These are phyloP conservation scores for Acromyrmex heyeri DNA, from an alignment of 1,140 invertebrate genomes.

Conservation along the genomic window DNA sequence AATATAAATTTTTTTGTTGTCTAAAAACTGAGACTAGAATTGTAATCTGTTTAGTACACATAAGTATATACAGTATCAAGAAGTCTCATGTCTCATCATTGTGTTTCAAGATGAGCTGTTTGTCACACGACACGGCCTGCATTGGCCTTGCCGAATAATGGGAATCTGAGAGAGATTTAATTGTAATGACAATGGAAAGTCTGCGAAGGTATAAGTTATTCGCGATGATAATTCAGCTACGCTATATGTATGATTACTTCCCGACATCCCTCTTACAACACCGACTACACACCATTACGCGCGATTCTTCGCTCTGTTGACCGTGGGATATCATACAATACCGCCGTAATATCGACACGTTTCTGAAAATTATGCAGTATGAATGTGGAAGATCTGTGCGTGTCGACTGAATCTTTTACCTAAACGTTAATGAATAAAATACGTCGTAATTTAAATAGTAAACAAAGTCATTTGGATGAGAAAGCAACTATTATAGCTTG, in stretches of 20 bases:
- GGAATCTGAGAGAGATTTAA: neutral
- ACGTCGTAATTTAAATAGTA: neutral
- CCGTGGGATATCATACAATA: slow-evolving; percentile 32
- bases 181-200: slow-evolving; percentile 22
- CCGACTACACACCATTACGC: slow-evolving; percentile 54
- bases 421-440: neutral
- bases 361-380: slow-evolving; percentile 28
- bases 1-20: neutral
- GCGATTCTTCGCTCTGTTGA: slow-evolving; percentile 53
- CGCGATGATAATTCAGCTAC: neutral
- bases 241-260: slow-evolving; percentile 41
- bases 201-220: neutral
- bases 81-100: neutral
- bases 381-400: neutral
- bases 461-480: neutral
- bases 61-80: neutral
- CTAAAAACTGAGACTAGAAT: neutral
- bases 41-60: neutral
- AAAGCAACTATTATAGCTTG: neutral
- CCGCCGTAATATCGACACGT: slow-evolving; percentile 47
- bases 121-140: neutral
- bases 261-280: slow-evolving; percentile 55
- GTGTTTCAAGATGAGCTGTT: neutral
- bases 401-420: neutral
- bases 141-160: slow-evolving; percentile 1